phyloP scores from a whole-genome alignment of 1,140 invertebrate genomes.

The Zaprionus gabonicus region DNA sequence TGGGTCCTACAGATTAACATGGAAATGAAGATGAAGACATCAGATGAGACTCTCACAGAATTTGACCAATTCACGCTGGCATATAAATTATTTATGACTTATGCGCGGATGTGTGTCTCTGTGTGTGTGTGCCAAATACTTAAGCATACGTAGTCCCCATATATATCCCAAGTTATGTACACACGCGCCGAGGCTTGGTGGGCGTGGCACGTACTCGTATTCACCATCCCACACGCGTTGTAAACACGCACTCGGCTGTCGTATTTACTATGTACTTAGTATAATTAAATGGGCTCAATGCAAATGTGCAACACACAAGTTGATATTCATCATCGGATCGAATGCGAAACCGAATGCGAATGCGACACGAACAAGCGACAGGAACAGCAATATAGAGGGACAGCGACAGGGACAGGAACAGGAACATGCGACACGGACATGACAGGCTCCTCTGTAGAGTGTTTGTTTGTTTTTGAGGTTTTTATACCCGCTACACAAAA shows the following conservation, averaged over 20 bases:
- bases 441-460: not conserved
- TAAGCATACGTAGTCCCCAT: conserved; percentile 19
- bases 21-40: conserved; percentile 75
- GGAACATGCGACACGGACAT: conserved; percentile 14
- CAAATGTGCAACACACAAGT: conserved; percentile 59
- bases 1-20: conserved; percentile 57
- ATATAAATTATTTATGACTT: conserved; percentile 82
- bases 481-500: no score
- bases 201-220: not conserved
- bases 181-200: not conserved
- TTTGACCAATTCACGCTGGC: conserved; percentile 78
- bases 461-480: no score
- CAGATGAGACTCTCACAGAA: conserved; percentile 28
- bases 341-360: conserved; percentile 15
- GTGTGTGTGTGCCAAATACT: conserved; percentile 34
- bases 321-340: conserved; percentile 60
- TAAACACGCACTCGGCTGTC: conserved; percentile 32
- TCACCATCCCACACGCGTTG: not conserved
- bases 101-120: not conserved
- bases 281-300: conserved; percentile 82
- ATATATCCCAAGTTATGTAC: conserved; percentile 25
- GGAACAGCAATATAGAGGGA: not conserved
- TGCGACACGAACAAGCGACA: conserved; percentile 21
- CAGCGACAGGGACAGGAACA: not conserved
- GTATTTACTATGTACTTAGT: conserved; percentile 82